Evolutionary conservation across 2,888 invertebrate species (phyloP), one percentile per base, ranked within the genome.

Genomic region (Sialis lutaria): DNA sequence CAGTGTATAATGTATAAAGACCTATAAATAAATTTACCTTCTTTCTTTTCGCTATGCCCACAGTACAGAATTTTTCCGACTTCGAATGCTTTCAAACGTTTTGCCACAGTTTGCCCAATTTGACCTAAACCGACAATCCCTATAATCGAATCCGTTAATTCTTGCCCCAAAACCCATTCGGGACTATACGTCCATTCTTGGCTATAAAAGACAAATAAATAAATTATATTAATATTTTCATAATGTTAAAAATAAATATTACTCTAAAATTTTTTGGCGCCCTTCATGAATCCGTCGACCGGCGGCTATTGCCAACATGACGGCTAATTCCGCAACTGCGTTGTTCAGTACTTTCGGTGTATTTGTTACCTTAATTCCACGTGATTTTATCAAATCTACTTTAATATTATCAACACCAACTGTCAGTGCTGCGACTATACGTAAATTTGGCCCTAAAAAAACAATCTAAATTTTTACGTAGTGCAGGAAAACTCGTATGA

Each of bases 361-460:
- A 56, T 86, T 79, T 0, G 89, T 89, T 1, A 92, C 67, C n/a
- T 72, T 70, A 44, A 95, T 78, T 4, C 79, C 77, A 40, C 82
- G 72, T 47, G 68, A 70, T 60, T 77, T 79, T 34, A 91, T 64
- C 58, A 79, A 87, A 0, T 67, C 63, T 1, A 84, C 55, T 58
- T 91, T 86, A 10, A 93, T 74, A 54, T 87, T 84, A 59, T 95
- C 89, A 51, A 79, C 74, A 7, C 93, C 93, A 1, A 89, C 89
- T 0, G 91, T 85, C 79, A 87, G 82, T 1, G 89, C 80, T 0
- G 81, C 77, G 4, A 93, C 70, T 0, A 80, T 77, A 64, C 83
- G 85, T 45, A 92, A 60, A 45, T 74, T 70, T 0, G 79, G 70
- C 5, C 88, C 85, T 77, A 46, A 43, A 56, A 54, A 54, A 13